Evolutionary conservation across 1,140 invertebrate genomes (phyloP).

Genomic region (Apis florea): DNA sequence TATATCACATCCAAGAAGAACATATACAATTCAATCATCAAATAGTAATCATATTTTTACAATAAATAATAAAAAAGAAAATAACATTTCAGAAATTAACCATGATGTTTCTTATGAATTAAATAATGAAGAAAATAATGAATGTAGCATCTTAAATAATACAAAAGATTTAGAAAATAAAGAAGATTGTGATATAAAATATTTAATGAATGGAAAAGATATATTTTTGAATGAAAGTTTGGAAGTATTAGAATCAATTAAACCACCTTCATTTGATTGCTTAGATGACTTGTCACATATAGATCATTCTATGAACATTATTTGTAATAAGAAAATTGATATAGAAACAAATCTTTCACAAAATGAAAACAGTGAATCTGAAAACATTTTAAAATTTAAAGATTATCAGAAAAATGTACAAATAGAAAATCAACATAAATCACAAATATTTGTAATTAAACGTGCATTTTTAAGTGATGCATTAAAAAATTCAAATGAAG

Average conservation of each 20-base stretch:
- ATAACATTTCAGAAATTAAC: background rate
- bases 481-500: background rate
- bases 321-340: background rate
- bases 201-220: background rate
- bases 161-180: background rate
- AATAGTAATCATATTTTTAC: background rate
- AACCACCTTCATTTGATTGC: conserved; percentile 43
- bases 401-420: background rate
- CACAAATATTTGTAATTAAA: background rate
- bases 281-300: conserved; percentile 8
- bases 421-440: background rate
- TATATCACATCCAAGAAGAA: conserved; percentile 11
- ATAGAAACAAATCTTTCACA: background rate
- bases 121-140: background rate
- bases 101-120: background rate
- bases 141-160: background rate
- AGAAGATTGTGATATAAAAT: background rate
- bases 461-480: background rate
- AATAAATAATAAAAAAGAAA: background rate
- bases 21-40: conserved; percentile 24
- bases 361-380: background rate
- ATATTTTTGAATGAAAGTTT: background rate
- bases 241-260: conserved; percentile 33
- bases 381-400: background rate
- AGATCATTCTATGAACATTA: background rate